Conservation (phyloP, 2,888 invertebrate genomes). For the Drosophila longiperda region DNA sequence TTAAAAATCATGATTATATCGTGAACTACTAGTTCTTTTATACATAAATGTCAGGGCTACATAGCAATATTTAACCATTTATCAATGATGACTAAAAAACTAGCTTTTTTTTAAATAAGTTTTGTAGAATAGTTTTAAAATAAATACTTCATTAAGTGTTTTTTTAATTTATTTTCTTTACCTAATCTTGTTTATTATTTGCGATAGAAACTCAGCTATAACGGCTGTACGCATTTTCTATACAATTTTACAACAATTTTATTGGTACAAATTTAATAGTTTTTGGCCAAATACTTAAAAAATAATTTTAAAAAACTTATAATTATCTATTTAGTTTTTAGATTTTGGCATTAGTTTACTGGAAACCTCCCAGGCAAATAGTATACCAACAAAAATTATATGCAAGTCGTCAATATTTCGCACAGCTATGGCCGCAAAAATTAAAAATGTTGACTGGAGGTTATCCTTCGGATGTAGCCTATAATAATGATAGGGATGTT, state of each 20-base stretch:
- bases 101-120: slow-evolving; percentile 3
- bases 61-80: slow-evolving; percentile 4
- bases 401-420: neutral
- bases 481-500: neutral
- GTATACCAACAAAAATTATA: neutral
- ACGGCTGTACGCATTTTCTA: neutral
- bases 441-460: neutral
- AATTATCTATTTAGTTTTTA: neutral
- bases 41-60: slow-evolving; percentile 12
- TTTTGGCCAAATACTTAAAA: neutral
- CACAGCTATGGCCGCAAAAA: neutral
- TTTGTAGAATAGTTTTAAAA: neutral
- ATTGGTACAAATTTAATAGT: neutral
- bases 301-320: neutral
- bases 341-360: neutral
- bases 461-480: neutral
- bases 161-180: neutral
- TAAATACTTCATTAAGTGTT: neutral
- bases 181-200: neutral
- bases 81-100: slow-evolving; percentile 12
- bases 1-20: slow-evolving; percentile 24
- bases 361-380: neutral
- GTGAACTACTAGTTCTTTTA: slow-evolving; percentile 47
- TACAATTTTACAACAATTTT: neutral
- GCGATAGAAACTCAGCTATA: neutral